These are phyloP conservation scores for Heliothis virescens DNA, from an alignment of 1,140 invertebrate genomes.

Conservation along the genomic window DNA sequence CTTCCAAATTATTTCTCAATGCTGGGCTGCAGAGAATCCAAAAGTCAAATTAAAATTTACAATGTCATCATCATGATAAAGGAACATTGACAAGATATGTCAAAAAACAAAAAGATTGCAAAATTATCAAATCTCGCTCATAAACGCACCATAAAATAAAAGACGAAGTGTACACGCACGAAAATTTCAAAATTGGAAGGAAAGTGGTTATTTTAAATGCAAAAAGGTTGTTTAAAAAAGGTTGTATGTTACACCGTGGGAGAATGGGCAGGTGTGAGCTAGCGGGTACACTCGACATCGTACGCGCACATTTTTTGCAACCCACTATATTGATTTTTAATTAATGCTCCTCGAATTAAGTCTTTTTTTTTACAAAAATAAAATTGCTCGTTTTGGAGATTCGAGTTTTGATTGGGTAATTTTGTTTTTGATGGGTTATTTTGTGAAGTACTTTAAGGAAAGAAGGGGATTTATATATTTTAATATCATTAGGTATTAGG, in stretches of 20 bases:
- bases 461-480: too few species aligned
- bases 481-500: too few species aligned
- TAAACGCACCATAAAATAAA: conserved; percentile 62
- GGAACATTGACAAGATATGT: not conserved
- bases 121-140: conserved; percentile 46
- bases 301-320: conserved; percentile 66
- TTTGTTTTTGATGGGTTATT: conserved; percentile 36
- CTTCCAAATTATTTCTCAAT: not conserved
- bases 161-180: conserved; percentile 62
- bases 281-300: conserved; percentile 51
- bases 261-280: conserved; percentile 76
- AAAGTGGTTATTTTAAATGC: conserved; percentile 79
- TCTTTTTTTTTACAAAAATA: conserved; percentile 42
- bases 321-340: conserved; percentile 75
- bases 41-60: not conserved
- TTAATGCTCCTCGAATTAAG: conserved; percentile 59
- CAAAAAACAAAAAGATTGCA: not conserved
- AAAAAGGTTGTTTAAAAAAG: conserved; percentile 54
- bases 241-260: conserved; percentile 73
- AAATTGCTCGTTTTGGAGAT: conserved; percentile 30
- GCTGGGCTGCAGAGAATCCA: not conserved
- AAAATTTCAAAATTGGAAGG: conserved; percentile 80
- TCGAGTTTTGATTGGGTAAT: conserved; percentile 21
- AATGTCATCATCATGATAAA: not conserved
- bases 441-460: not conserved